Evolutionary conservation across 2,888 invertebrate genomes (phyloP).

Genomic region (Drosophila bunnanda): DNA sequence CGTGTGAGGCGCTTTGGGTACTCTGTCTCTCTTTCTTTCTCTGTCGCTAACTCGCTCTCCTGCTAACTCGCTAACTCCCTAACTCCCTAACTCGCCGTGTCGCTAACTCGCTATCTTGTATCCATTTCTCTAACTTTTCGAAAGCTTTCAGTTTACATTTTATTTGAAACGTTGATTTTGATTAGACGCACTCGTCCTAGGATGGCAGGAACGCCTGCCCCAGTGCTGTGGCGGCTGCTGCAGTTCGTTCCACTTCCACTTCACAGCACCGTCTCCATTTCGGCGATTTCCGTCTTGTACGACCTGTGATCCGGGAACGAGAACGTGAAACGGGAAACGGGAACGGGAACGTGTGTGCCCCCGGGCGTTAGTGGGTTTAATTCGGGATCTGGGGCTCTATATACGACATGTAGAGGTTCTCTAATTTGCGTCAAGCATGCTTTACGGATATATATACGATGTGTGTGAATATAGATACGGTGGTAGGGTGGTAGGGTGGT

Average conservation of each 20-base stretch:
- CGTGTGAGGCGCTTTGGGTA: conserved; percentile 64
- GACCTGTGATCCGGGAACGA: conserved; percentile 76
- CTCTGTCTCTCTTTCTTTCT: conserved; percentile 23
- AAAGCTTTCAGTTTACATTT: conserved; percentile 78
- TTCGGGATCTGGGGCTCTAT: background rate
- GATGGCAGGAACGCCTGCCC: conserved; percentile 12
- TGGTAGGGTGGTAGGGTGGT: background rate
- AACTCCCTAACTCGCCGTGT: background rate
- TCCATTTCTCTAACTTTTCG: conserved; percentile 61
- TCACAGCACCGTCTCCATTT: conserved; percentile 95
- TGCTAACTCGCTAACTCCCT: background rate
- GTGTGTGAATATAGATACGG: background rate
- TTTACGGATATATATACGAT: conserved; percentile 3
- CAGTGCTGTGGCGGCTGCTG: conserved; percentile 3
- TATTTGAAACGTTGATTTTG: conserved; percentile 79
- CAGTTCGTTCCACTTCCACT: conserved; percentile 28
- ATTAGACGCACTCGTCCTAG: conserved; percentile 65
- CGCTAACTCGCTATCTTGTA: conserved; percentile 36
- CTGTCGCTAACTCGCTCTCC: background rate
- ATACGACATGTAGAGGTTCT: background rate
- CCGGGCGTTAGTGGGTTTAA: conserved; percentile 23
- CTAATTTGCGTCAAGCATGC: conserved; percentile 24
- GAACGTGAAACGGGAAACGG: conserved; percentile 16
- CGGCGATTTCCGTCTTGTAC: conserved; percentile 91
- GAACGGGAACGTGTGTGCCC: conserved; percentile 3